Percentiles rank a stretch among this genome's conserved stretches.
phyloP scores from a whole-genome alignment of 2,113 vertebrate species.

The Sphyrna mokarran region DNA sequence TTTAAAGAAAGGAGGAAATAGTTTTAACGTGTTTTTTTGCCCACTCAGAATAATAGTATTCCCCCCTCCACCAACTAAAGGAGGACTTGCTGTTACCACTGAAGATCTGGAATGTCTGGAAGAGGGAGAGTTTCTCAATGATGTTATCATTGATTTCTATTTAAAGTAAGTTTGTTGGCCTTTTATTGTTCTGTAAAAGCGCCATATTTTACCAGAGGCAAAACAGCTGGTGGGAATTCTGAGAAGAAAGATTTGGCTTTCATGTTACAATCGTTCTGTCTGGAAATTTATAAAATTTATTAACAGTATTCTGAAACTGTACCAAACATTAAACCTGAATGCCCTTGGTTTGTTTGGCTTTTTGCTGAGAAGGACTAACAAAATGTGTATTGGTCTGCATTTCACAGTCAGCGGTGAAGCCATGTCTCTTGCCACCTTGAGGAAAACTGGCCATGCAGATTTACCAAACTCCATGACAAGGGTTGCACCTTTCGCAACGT shows the following conservation, averaged over 20 bases:
- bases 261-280: not conserved
- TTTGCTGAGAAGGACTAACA: not conserved
- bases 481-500: not conserved
- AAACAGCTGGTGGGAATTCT: not conserved
- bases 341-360: no score
- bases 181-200: not conserved
- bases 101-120: slow-evolving; percentile 92
- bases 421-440: not conserved
- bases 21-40: slow-evolving; percentile 38
- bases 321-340: not conserved
- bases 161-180: slow-evolving; percentile 72
- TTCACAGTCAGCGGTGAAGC: not conserved
- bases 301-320: not conserved
- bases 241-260: not conserved
- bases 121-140: slow-evolving; percentile 90
- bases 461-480: not conserved
- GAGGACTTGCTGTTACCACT: slow-evolving; percentile 84
- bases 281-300: not conserved
- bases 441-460: not conserved
- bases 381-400: not conserved
- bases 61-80: slow-evolving; percentile 86
- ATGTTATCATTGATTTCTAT: slow-evolving; percentile 98
- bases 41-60: slow-evolving; percentile 83
- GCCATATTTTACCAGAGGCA: not conserved
- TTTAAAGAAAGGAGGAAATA: not conserved